phyloP scores from a whole-genome alignment of 2,113 vertebrate species.

The Ornithorhynchus anatinus region DNA sequence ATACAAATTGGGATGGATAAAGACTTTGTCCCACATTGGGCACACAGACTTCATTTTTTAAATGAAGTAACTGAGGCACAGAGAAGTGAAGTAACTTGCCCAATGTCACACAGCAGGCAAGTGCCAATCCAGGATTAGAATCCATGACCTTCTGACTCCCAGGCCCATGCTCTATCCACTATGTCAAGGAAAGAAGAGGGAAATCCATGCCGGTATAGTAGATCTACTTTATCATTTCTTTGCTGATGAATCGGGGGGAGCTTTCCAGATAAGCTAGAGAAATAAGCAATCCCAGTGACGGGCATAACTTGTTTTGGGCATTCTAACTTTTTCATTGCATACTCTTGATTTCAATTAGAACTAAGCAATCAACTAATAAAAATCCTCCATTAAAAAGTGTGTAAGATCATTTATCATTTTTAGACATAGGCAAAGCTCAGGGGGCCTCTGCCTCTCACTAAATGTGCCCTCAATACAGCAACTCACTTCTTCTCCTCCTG shows the following conservation, averaged over 20 bases:
- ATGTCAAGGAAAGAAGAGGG: not conserved
- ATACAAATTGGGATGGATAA: too few relatives aligned
- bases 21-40: too few relatives aligned
- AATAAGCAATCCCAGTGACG: slow-evolving; percentile 2
- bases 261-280: slow-evolving; percentile 3
- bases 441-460: slow-evolving; percentile 18
- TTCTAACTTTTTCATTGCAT: slow-evolving; percentile 37
- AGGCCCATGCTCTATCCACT: not conserved
- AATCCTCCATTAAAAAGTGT: slow-evolving; percentile 52
- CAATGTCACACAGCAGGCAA: too few relatives aligned
- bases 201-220: slow-evolving; percentile 1
- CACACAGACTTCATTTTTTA: too few relatives aligned
- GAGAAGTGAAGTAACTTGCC: too few relatives aligned
- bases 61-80: too few relatives aligned
- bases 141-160: too few relatives aligned
- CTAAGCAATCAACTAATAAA: slow-evolving; percentile 28
- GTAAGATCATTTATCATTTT: slow-evolving; percentile 1
- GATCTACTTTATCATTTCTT: not conserved
- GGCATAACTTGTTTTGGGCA: slow-evolving; percentile 21
- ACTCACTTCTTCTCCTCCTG: slow-evolving; percentile 4
- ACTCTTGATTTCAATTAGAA: slow-evolving; percentile 13
- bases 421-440: slow-evolving; percentile 14
- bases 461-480: not conserved
- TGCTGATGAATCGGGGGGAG: slow-evolving; percentile 2
- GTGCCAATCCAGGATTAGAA: too few relatives aligned